Evolutionary conservation across 2,888 invertebrate genomes (phyloP).

Genomic region (Latheticus oryzae): DNA sequence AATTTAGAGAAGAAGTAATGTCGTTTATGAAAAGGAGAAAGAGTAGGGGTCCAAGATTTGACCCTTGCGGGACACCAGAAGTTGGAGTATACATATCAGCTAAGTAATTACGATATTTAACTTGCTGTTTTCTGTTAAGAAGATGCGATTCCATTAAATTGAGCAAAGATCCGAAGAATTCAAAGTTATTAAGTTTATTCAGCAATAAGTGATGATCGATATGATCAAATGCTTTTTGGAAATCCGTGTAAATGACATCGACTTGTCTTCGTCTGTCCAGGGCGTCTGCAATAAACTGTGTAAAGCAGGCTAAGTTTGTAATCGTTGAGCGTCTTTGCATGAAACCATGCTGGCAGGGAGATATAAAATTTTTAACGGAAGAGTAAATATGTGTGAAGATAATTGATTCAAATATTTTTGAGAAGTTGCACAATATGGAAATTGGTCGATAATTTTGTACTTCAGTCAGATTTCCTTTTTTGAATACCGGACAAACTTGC

Average conservation of each 20-base stretch:
- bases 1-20: background rate
- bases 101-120: background rate
- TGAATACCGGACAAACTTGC: background rate
- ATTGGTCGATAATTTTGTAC: constrained; percentile 3
- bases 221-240: constrained; percentile 7
- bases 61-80: background rate
- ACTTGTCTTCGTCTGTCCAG: background rate
- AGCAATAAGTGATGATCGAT: background rate
- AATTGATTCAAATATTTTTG: background rate
- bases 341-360: constrained; percentile 1
- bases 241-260: constrained; percentile 1
- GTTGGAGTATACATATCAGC: background rate
- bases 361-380: background rate
- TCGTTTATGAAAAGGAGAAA: background rate
- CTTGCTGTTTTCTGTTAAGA: background rate
- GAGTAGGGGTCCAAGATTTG: too few species aligned
- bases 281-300: background rate
- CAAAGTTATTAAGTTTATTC: background rate
- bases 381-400: too few species aligned
- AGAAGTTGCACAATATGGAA: constrained; percentile 1
- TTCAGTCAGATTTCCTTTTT: constrained; percentile 1
- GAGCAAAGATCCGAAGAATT: background rate
- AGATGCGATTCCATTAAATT: background rate
- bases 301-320: constrained; percentile 4
- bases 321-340: background rate